Evolutionary conservation across 1,140 invertebrate genomes (phyloP).

Genomic region (Phocides pigmalion): DNA sequence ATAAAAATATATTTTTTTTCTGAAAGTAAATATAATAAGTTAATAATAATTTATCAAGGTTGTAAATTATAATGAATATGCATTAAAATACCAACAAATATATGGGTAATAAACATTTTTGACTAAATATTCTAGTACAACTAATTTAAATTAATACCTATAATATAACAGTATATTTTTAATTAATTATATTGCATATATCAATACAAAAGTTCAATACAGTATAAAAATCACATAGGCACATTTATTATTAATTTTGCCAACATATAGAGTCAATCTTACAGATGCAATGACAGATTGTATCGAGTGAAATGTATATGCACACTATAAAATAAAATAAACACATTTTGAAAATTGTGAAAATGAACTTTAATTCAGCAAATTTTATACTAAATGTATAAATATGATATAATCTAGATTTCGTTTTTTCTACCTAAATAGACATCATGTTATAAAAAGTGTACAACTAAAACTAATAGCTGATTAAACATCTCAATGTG

Average conservation of each 20-base stretch:
- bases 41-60: background rate
- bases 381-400: slow-evolving; percentile 84
- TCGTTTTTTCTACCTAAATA: slow-evolving; percentile 82
- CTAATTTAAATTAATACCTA: background rate
- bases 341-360: slow-evolving; percentile 78
- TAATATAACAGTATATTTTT: background rate
- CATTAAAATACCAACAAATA: no score
- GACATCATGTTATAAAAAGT: slow-evolving; percentile 84
- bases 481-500: slow-evolving; percentile 82
- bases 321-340: slow-evolving; percentile 49
- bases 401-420: slow-evolving; percentile 83
- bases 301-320: slow-evolving; percentile 14
- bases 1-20: no score
- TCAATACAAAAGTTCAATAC: background rate
- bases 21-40: background rate
- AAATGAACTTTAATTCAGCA: slow-evolving; percentile 84
- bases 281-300: no score
- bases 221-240: no score
- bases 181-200: no score
- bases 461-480: slow-evolving; percentile 83
- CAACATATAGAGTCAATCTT: background rate
- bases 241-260: background rate
- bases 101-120: background rate
- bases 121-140: background rate
- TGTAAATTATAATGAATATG: background rate